A percentile compares a stretch with the other conserved stretches of the same genome.
These are phyloP conservation scores for Nineta flava DNA, from an alignment of 2,888 invertebrate genomes.

Conservation along the genomic window DNA sequence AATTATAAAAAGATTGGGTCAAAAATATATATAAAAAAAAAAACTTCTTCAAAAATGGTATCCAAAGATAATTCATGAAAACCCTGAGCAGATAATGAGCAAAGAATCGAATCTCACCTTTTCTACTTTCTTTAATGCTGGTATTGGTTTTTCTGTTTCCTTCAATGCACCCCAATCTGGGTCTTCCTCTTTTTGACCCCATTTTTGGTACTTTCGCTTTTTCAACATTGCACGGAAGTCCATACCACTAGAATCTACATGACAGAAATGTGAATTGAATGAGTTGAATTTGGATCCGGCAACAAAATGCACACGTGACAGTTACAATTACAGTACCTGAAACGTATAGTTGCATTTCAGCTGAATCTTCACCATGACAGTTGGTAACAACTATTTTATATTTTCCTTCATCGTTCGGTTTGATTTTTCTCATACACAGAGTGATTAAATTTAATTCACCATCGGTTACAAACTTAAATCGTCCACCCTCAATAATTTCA, in stretches of 20 bases:
- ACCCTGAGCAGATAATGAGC: no score
- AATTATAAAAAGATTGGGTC: no score
- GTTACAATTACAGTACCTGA: slow-evolving; percentile 61
- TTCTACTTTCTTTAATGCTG: slow-evolving; percentile 82
- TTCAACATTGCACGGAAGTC: slow-evolving; percentile 98
- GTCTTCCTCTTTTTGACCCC: slow-evolving; percentile 81
- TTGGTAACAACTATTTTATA: slow-evolving; percentile 88
- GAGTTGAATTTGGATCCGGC: no score
- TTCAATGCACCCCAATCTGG: slow-evolving; percentile 89
- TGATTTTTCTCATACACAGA: slow-evolving; percentile 88
- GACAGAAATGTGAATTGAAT: neutral
- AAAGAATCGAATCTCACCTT: no score
- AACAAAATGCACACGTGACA: neutral
- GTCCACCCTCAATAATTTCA: slow-evolving; percentile 87
- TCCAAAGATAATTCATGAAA: no score
- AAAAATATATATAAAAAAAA: no score
- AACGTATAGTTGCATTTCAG: slow-evolving; percentile 91
- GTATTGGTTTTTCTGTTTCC: slow-evolving; percentile 74
- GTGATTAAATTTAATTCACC: slow-evolving; percentile 85
- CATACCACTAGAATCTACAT: slow-evolving; percentile 90
- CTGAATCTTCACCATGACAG: slow-evolving; percentile 87
- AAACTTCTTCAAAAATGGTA: no score
- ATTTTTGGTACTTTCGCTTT: slow-evolving; percentile 88
- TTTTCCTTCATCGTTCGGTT: slow-evolving; percentile 92
- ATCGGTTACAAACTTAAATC: slow-evolving; percentile 90